Evolutionary conservation across 2,113 vertebrate species (phyloP), one percentile per base, ranked within the genome.

Genomic region (Pantherophis guttatus): DNA sequence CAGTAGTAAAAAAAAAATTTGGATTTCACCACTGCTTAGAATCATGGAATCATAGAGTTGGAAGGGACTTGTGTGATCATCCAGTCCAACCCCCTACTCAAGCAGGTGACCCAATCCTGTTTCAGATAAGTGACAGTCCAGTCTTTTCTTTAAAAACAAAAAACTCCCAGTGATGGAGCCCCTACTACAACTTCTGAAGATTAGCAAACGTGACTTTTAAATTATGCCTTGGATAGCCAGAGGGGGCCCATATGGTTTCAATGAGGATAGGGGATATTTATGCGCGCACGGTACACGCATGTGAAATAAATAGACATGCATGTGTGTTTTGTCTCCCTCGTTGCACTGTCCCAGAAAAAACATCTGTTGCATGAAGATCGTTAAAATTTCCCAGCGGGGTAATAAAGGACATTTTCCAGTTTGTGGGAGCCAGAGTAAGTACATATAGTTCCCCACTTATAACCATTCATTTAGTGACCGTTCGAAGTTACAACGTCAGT

Each of bases 321-420:
- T 44, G 21, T 93, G 52, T 90, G 53, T 90, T 93, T 93, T 87
- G 44, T 93, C 81, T 87, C 88, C 90, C 12, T 50, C 4, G 17
- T 8, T 81, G 70, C n/a, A 81, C 15, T 17, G 13, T 5, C 62
- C 88, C n/a, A 17, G 88, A 90, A 93, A 93, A 93, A 93, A 93
- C 92, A 93, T 93, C 92, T 90, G 92, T 8, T 81, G 13, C 48
- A 65, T 90, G 75, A 93, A 50, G 57, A n/a, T 1, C 1, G 12
- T 19, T 39, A 10, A 6, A 81, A 21, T 50, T 87, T 48, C 92
- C 29, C 86, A 90, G 65, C 17, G 5, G 62, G 65, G 13, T 62
- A 54, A 44, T 50, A 24, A 93, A 39, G 2, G 19, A 39, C 59
- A 17, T 6, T 29, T n/a, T 85, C 65, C 65, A 85, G 50, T 58